phyloP scores from a whole-genome alignment of 2,797 vertebrate genomes.

The Trichosurus vulpecula region DNA sequence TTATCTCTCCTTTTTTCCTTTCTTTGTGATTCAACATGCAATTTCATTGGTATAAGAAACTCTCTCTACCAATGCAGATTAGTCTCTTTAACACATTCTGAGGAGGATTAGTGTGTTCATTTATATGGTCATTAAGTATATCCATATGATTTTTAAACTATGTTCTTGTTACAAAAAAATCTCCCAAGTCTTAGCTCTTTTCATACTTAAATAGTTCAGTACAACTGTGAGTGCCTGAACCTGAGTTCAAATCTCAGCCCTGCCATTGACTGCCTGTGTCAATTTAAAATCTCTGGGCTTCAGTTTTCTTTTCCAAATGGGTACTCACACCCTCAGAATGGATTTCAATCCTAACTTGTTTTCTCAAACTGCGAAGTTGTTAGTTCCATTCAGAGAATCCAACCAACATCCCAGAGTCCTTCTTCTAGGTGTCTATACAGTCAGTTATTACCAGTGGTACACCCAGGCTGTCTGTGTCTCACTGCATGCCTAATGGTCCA shows the following conservation, averaged over 20 bases:
- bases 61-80: too few species aligned
- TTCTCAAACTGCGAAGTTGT: neutral
- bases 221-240: neutral
- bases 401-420: neutral
- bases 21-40: too few species aligned
- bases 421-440: neutral
- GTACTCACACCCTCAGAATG: neutral
- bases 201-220: neutral
- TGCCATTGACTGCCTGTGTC: neutral
- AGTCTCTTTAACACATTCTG: neutral
- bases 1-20: neutral
- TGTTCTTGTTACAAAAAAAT: too few species aligned
- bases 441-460: neutral
- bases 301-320: neutral
- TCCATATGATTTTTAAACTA: too few species aligned
- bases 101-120: too few species aligned
- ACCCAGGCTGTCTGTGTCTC: neutral
- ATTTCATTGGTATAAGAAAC: too few species aligned
- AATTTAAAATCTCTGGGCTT: neutral
- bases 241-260: neutral
- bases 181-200: too few species aligned
- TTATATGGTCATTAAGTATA: too few species aligned
- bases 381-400: neutral
- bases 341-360: neutral
- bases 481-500: neutral